These are phyloP conservation scores for Brachypodius melanocephalos DNA, from an alignment of 2,113 vertebrate species.

Conservation along the genomic window DNA sequence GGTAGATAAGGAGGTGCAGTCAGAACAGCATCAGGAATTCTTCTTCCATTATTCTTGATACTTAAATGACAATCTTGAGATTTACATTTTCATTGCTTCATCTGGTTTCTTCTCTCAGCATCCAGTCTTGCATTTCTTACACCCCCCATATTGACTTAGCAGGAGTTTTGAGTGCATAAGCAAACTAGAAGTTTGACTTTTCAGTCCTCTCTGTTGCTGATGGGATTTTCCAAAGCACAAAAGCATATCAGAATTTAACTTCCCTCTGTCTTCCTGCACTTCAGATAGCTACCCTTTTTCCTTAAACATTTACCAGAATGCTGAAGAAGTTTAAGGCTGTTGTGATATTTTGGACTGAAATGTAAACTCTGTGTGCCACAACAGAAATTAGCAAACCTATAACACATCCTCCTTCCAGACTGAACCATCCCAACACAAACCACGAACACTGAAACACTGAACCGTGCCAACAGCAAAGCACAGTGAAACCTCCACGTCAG, in stretches of 20 bases:
- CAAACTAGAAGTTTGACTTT: neutral
- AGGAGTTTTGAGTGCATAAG: neutral
- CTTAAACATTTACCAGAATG: neutral
- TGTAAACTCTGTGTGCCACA: neutral
- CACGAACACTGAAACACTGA: too few relatives aligned
- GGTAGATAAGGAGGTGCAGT: neutral
- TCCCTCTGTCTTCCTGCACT: neutral
- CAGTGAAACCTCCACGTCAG: neutral
- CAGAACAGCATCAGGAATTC: neutral
- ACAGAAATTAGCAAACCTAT: neutral
- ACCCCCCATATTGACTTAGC: accelerated
- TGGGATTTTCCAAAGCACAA: neutral
- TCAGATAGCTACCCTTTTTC: neutral
- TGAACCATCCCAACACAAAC: neutral
- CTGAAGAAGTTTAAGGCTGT: neutral
- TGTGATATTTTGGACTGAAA: neutral
- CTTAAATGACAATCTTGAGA: neutral
- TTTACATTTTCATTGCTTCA: neutral
- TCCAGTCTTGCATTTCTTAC: neutral
- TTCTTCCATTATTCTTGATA: neutral
- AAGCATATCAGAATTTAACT: neutral
- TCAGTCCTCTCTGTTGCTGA: neutral
- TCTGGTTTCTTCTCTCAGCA: neutral
- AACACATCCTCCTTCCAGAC: neutral
- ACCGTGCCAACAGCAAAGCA: neutral